Evolutionary conservation across 2,113 vertebrate genomes (phyloP).

Genomic region (Lophochroa leadbeateri): DNA sequence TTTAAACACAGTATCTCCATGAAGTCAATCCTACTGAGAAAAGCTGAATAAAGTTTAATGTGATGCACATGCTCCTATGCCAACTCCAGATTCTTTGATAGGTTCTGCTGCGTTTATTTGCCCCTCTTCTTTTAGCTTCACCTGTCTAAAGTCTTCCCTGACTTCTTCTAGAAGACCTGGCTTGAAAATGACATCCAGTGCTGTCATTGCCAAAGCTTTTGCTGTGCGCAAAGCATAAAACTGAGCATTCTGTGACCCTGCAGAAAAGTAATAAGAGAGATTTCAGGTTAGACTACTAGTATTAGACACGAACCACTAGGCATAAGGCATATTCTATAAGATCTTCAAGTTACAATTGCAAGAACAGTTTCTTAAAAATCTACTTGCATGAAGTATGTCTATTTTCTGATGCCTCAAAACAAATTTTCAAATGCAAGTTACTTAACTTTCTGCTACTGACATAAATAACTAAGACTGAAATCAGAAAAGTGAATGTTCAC

Average conservation of each 20-base stretch:
- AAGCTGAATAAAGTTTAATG: conserved; percentile 15
- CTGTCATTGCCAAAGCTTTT: conserved; percentile 88
- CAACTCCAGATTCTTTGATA: conserved; percentile 3
- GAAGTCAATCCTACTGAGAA: neutral
- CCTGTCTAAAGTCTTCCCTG: conserved; percentile 79
- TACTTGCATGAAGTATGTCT: neutral
- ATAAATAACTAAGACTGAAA: neutral
- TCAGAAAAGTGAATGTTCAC: neutral
- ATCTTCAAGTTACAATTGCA: neutral
- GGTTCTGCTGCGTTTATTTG: conserved; percentile 38
- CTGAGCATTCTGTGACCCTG: conserved; percentile 86
- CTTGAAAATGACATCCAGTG: conserved; percentile 84
- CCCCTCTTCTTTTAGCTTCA: conserved; percentile 75
- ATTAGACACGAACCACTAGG: neutral
- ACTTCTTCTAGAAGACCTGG: conserved; percentile 79
- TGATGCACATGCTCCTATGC: neutral
- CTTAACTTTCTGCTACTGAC: neutral
- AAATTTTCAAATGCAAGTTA: neutral
- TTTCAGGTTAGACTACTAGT: neutral
- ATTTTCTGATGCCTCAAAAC: neutral
- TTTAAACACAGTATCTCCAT: neutral
- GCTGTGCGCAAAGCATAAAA: conserved; percentile 84
- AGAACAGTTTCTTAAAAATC: neutral
- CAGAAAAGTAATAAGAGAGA: neutral
- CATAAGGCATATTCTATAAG: neutral